Conservation (phyloP, 2,797 vertebrate genomes). For the Pseudochaenichthys georgianus region DNA sequence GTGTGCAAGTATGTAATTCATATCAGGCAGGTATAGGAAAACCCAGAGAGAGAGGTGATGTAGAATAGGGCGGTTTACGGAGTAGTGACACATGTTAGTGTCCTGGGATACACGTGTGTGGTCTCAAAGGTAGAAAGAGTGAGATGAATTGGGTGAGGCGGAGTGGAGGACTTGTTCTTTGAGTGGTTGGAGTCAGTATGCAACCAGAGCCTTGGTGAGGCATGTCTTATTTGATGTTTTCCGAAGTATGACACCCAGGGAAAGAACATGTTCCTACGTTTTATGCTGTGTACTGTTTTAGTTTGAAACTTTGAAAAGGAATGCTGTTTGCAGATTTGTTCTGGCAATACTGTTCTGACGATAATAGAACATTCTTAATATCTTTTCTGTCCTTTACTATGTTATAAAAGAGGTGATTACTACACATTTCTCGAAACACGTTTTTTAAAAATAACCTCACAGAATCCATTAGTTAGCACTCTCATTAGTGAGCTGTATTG, state of each 20-base stretch:
- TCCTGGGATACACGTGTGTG: conserved; percentile 40
- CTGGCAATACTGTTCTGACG: background rate
- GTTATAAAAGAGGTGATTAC: background rate
- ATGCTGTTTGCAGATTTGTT: no score
- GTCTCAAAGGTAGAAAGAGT: conserved; percentile 50
- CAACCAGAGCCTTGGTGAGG: background rate
- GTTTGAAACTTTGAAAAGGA: background rate
- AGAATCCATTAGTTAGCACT: background rate
- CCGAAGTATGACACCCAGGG: background rate
- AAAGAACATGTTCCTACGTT: background rate
- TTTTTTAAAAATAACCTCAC: background rate
- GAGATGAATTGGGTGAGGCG: conserved; percentile 34
- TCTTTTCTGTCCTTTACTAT: background rate
- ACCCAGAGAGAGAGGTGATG: conserved; percentile 25
- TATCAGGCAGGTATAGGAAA: conserved; percentile 16
- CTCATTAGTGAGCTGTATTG: conserved; percentile 2
- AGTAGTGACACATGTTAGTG: conserved; percentile 37
- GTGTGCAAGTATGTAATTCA: conserved; percentile 2
- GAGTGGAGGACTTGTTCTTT: conserved; percentile 20
- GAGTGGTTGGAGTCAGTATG: background rate
- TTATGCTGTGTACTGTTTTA: background rate
- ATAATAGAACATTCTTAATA: background rate
- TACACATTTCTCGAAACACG: background rate
- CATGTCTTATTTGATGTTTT: background rate
- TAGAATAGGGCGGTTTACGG: conserved; percentile 28